phyloP scores from a whole-genome alignment of 2,797 vertebrate species.

The Myripristis murdjan region DNA sequence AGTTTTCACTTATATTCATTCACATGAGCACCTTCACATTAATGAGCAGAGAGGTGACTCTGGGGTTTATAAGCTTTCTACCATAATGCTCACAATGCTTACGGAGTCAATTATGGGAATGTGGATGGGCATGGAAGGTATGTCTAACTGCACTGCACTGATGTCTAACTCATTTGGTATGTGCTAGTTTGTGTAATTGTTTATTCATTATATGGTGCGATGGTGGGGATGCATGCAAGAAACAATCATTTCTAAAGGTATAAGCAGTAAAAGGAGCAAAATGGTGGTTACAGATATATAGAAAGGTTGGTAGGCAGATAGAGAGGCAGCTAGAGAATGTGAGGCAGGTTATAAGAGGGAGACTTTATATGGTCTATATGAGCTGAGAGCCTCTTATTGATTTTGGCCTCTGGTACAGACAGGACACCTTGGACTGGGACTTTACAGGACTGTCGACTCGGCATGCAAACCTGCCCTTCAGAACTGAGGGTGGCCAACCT shows the following conservation, averaged over 20 bases:
- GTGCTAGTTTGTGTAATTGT: slow-evolving; percentile 44
- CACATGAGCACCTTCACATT: slow-evolving; percentile 33
- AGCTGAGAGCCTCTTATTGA: slow-evolving; percentile 58
- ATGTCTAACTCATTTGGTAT: no score
- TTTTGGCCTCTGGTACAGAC: slow-evolving; percentile 44
- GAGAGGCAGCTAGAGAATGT: neutral
- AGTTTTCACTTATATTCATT: slow-evolving; percentile 46
- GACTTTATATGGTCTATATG: slow-evolving; percentile 40
- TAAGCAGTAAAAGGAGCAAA: neutral
- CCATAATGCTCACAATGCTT: no score
- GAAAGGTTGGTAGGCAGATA: neutral
- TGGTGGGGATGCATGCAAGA: neutral
- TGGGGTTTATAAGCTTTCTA: slow-evolving; percentile 32
- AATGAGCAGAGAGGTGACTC: slow-evolving; percentile 24
- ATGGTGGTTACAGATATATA: neutral
- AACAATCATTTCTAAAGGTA: slow-evolving; percentile 3
- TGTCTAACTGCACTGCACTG: no score
- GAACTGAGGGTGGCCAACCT: neutral
- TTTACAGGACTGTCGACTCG: slow-evolving; percentile 51
- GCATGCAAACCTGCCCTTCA: slow-evolving; percentile 20
- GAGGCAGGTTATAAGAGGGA: slow-evolving; percentile 15
- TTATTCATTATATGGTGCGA: slow-evolving; percentile 30
- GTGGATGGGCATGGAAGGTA: neutral
- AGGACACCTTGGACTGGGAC: slow-evolving; percentile 28
- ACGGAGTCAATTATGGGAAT: no score